Base-by-base conservation (phyloP, 2,113 vertebrate species). In the Odontesthes bonariensis region DNA sequence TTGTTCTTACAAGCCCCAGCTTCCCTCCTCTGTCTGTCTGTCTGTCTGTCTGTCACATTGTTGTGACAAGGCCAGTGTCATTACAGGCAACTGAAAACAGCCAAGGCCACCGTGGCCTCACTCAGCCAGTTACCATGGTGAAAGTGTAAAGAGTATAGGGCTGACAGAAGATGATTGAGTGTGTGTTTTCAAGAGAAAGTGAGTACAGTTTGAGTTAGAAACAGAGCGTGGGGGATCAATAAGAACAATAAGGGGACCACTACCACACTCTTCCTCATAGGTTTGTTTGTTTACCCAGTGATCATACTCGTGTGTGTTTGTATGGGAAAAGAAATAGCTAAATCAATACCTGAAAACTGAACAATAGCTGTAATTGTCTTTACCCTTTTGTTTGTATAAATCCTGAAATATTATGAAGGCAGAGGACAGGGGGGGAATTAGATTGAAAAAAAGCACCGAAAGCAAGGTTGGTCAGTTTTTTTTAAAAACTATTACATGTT, bases 91-190 rank as follows among this genome's bases (percentile, higher is more conserved):
- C 70, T 81, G 73, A 82, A 86, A 82, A 75, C 38, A 76, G 75
- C 67, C 86, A 89, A 87, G 84, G 89, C 87, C 64, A 38, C 23
- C 32, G 13, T 20, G 27, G 33, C 40, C 72, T 63, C 54, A 12
- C 74, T 81, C 57, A 35, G 52, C 73, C 84, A 70, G 91, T 92
- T 91, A 85, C 91, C 89, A 91, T 92, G 91, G 86, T 88, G 89
- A 91, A 84, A 69, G 69, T 70, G 69, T 75, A 71, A 77, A 69
- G 74, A 88, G 70, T 83, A 66, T 62, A 77, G 40, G 55, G 33
- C 17, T 27, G 73, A 85, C 73, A 46, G 61, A 77, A 52, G 35
- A 62, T 55, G 65, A 71, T 57, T 63, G 57, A 53, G 23, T 55
- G 22, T 49, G 78, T 51, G 16, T 61, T 49, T 61, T 75, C 33